Base-by-base conservation (phyloP, 2,113 vertebrate genomes). In the Osmerus eperlanus region DNA sequence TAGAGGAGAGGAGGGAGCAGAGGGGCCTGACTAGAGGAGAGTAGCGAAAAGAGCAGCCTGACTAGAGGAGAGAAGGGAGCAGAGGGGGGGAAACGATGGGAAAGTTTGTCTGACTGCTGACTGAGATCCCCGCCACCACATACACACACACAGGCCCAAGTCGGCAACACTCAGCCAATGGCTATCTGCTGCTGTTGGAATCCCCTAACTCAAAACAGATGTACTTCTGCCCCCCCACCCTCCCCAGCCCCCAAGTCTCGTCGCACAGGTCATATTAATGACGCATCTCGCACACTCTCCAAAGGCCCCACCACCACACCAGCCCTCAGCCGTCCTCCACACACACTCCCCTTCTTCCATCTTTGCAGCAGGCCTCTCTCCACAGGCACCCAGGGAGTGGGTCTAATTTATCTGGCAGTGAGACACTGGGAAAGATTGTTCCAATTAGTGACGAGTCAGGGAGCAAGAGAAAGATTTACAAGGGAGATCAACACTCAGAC, bases 131-230 rank as follows among this genome's bases (percentile, higher is more conserved):
- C 55, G n/a, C 55, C 55, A 19, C 55, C 55, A 56, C 55, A 14
- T 15, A 16, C 55, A 15, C 54, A 15, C 63, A 32, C 47, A 65
- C 14, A 73, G 11, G 23, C 61, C 66, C 56, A 73, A 62, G 58
- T n/a, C 54, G 15, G 15, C 54, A 16, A 71, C 47, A 9, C 66
- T 56, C 55, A 71, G 63, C 70, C 77, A 72, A 80, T 78, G 68
- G 70, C 18, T 75, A 89, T 83, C 78, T 84, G 79, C 84, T 86
- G 87, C 83, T 70, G 74, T 55, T 82, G 85, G 83, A 74, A 80
- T 78, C 86, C 78, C 84, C 80, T 86, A 87, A 87, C 85, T 84
- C 81, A 88, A 89, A 86, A 84, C 89, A 91, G 83, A 91, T 90
- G 88, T 87, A 69, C 80, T 70, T 4, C 11, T 19, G 19, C 21